Conservation (phyloP, 2,113 vertebrate genomes). For the Rhegmatorhina hoffmannsi region DNA sequence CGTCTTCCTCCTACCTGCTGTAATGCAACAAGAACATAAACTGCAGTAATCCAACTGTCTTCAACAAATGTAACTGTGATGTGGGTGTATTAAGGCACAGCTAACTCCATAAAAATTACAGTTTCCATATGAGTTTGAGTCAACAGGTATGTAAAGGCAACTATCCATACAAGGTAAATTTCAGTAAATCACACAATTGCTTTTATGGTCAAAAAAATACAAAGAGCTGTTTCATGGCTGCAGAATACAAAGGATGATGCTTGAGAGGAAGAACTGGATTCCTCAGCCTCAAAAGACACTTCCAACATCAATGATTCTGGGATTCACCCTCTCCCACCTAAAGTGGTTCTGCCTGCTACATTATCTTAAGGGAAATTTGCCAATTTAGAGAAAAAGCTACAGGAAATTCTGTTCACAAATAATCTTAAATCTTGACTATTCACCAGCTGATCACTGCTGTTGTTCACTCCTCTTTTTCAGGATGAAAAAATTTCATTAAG, state of each 20-base stretch:
- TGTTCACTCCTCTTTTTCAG: not conserved
- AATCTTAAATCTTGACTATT: not conserved
- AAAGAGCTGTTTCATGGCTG: not conserved
- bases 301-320: not conserved
- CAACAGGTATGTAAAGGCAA: not conserved
- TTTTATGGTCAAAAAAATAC: not conserved
- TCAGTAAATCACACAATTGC: not conserved
- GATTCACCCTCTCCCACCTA: not conserved
- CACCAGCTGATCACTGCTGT: not conserved
- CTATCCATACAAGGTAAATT: not conserved
- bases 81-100: not conserved
- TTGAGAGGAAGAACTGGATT: not conserved
- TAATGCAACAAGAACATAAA: not conserved
- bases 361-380: not conserved
- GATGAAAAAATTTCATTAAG: rapidly evolving
- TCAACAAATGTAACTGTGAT: not conserved
- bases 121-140: not conserved
- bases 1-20: not conserved
- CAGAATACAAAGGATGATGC: not conserved
- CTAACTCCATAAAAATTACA: not conserved
- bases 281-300: not conserved
- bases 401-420: not conserved
- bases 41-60: not conserved
- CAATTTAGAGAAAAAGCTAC: not conserved
- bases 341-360: not conserved